Conservation (phyloP, 2,888 invertebrate genomes). For the Ochlodes sylvanus region DNA sequence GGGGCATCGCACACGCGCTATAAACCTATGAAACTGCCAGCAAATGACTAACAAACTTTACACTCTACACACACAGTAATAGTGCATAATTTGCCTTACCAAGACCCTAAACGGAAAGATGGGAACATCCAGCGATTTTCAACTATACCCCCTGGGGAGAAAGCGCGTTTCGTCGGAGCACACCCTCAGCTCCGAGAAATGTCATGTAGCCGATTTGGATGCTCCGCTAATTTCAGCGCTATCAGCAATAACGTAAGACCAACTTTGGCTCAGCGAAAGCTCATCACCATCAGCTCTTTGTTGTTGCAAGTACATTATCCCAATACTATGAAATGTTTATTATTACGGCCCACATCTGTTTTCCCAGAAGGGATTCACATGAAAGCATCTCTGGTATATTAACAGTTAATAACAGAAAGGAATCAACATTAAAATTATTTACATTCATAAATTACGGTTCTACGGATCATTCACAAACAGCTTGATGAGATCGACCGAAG, state of each 20-base stretch:
- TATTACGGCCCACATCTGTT: neutral
- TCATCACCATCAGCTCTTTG: neutral
- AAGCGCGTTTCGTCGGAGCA: neutral
- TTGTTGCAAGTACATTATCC: conserved; percentile 5
- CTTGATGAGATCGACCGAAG: too few species aligned
- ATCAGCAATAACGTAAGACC: neutral
- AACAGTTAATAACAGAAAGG: neutral
- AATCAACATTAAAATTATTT: neutral
- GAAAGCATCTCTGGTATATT: neutral
- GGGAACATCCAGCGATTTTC: neutral
- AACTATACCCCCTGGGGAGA: conserved; percentile 3
- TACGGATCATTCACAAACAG: too few species aligned
- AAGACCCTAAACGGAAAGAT: neutral
- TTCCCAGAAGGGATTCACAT: neutral
- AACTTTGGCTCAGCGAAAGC: neutral
- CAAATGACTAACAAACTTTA: neutral
- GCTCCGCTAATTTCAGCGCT: neutral
- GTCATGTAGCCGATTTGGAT: neutral
- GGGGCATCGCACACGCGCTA: conserved; percentile 54
- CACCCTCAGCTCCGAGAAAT: neutral
- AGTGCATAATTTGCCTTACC: neutral
- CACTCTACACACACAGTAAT: neutral
- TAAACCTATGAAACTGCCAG: conserved; percentile 11
- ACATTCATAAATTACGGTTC: too few species aligned
- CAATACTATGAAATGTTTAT: conserved; percentile 7